Conservation (phyloP, 2,888 invertebrate species). For the Flexamia atlantica region DNA sequence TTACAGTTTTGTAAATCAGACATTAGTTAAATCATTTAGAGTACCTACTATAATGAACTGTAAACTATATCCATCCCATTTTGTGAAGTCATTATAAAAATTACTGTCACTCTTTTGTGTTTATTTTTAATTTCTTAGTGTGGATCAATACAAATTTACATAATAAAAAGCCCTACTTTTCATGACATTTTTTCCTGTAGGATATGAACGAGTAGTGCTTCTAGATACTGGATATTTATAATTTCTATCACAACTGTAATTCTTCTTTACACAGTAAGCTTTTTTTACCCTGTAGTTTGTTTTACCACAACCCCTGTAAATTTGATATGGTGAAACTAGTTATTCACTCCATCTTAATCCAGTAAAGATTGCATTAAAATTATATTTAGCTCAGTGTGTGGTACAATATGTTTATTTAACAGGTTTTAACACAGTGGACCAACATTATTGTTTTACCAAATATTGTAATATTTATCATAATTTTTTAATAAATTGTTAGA, state of each 20-base stretch:
- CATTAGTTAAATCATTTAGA: too few species aligned
- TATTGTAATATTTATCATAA: neutral
- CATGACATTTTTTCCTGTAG: slow-evolving; percentile 40
- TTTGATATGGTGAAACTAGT: neutral
- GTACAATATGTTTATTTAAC: too few species aligned
- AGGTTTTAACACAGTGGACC: neutral
- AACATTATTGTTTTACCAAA: neutral
- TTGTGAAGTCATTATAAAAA: too few species aligned
- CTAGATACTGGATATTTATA: slow-evolving; percentile 7
- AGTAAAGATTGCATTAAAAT: neutral
- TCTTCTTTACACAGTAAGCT: slow-evolving; percentile 51
- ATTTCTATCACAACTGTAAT: slow-evolving; percentile 15
- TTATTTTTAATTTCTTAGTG: slow-evolving; percentile 5
- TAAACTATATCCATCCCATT: too few species aligned
- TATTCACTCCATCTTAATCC: neutral
- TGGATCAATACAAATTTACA: neutral
- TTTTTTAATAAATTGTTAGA: neutral
- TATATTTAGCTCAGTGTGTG: too few species aligned
- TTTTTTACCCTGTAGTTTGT: slow-evolving; percentile 28
- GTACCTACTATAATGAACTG: too few species aligned
- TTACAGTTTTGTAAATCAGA: too few species aligned
- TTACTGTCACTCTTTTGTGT: too few species aligned
- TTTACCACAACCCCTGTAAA: neutral
- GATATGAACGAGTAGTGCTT: neutral
- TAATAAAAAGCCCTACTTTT: neutral